Evolutionary conservation across 1,140 invertebrate species (phyloP).

Genomic region (Dryas iulia): DNA sequence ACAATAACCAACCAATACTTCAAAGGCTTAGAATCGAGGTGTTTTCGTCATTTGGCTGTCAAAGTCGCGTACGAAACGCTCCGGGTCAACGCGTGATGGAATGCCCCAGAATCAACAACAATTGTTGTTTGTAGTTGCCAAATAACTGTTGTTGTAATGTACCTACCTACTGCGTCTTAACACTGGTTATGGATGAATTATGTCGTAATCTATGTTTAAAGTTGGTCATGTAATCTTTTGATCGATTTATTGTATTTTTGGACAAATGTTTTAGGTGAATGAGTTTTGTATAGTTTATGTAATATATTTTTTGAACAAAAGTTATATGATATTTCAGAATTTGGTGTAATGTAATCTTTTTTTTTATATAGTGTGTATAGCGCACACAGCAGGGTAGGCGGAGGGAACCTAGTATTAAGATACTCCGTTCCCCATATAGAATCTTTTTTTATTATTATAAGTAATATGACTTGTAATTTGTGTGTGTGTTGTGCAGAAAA

Average conservation of each 20-base stretch:
- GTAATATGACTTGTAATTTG: too few relatives aligned
- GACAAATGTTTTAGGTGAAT: not conserved
- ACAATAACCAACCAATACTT: constrained; percentile 27
- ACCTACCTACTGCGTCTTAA: constrained; percentile 7
- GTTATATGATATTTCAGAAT: too few relatives aligned
- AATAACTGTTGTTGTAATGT: constrained; percentile 41
- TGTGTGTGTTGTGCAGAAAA: too few relatives aligned
- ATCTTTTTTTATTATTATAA: too few relatives aligned
- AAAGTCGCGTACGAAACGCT: constrained; percentile 39
- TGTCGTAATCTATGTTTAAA: constrained; percentile 16
- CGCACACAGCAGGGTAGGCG: too few relatives aligned
- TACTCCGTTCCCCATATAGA: too few relatives aligned
- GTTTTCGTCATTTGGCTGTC: constrained; percentile 47
- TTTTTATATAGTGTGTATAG: too few relatives aligned
- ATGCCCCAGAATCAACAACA: constrained; percentile 41
- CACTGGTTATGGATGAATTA: constrained; percentile 21
- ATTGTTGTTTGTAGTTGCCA: constrained; percentile 43
- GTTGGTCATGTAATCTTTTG: not conserved
- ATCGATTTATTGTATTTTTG: not conserved
- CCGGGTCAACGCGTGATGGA: constrained; percentile 49
- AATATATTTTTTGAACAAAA: too few relatives aligned
- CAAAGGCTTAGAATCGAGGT: constrained; percentile 34
- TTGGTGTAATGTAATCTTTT: too few relatives aligned
- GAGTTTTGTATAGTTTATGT: too few relatives aligned
- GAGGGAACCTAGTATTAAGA: too few relatives aligned